A percentile compares a stretch with the other conserved stretches of the same genome.
Evolutionary conservation across 2,113 vertebrate genomes (phyloP).

Genomic region (Cebus imitator): DNA sequence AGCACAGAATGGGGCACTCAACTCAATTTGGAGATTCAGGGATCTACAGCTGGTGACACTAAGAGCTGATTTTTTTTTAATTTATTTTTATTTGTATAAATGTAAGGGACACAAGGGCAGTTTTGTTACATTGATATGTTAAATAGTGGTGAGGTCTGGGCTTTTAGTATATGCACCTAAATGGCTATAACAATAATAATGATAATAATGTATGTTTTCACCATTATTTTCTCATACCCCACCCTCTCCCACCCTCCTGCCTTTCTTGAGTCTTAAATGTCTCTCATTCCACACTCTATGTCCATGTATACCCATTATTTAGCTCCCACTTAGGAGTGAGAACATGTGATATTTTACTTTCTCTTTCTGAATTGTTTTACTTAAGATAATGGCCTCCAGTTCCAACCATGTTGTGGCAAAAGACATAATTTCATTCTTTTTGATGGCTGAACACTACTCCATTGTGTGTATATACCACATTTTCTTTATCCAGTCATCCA

Average conservation of each 20-base stretch:
- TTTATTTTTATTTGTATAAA: neutral
- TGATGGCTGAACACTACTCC: neutral
- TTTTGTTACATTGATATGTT: neutral
- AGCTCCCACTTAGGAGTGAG: neutral
- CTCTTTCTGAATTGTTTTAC: neutral
- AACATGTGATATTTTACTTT: neutral
- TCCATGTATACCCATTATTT: neutral
- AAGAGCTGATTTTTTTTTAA: neutral
- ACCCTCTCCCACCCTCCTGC: too few species aligned
- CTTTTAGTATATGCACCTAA: neutral
- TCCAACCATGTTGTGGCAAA: neutral
- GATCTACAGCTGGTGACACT: neutral
- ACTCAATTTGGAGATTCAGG: neutral
- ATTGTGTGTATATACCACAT: neutral
- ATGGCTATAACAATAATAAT: too few species aligned
- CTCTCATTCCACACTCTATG: neutral
- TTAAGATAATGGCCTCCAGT: neutral
- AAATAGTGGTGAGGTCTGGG: neutral
- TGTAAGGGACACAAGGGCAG: neutral
- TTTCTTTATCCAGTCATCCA: neutral
- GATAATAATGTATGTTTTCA: too few species aligned
- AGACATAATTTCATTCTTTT: neutral
- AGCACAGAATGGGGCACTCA: neutral
- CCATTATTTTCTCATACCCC: neutral
- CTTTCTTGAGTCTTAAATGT: neutral